Conservation (phyloP, 2,797 vertebrate genomes). For the Coregonus ussuriensis region DNA sequence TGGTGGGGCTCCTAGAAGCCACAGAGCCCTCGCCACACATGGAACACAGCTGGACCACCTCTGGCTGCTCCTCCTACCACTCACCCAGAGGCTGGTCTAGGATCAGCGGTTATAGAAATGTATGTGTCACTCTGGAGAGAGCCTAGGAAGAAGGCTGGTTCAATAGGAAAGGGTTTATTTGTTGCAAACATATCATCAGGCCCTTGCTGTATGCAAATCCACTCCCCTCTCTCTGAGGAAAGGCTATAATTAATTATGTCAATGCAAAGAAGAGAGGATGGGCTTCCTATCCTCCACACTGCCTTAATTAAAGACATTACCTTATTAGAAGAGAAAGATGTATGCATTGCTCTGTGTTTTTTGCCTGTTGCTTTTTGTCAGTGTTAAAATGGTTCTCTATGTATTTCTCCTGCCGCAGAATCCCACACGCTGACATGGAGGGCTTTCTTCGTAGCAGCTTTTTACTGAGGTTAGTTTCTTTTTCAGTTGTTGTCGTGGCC, state of each 20-base stretch:
- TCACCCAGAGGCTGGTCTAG: constrained; percentile 46
- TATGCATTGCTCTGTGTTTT: constrained; percentile 61
- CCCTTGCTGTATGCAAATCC: constrained; percentile 78
- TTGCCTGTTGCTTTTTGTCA: constrained; percentile 35
- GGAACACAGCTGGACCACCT: constrained; percentile 80
- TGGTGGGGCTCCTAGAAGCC: constrained; percentile 72
- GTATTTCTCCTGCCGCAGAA: constrained; percentile 83
- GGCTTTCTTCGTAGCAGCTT: constrained; percentile 87
- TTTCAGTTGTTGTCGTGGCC: constrained; percentile 73
- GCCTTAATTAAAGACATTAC: constrained; percentile 74
- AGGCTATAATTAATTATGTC: constrained; percentile 78
- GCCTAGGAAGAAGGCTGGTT: constrained; percentile 72
- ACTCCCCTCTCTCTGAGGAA: constrained; percentile 68
- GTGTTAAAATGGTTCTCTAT: constrained; percentile 82
- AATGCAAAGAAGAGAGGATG: constrained; percentile 69
- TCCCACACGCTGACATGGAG: constrained; percentile 84
- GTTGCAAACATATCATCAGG: constrained; percentile 89
- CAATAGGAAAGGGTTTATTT: constrained; percentile 83
- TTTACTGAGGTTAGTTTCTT: constrained; percentile 86
- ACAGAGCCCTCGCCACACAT: constrained; percentile 74
- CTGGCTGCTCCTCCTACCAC: constrained; percentile 66
- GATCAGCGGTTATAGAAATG: constrained; percentile 59
- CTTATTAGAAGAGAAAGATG: constrained; percentile 67
- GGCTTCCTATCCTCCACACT: constrained; percentile 62
- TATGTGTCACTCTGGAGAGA: constrained; percentile 67